phyloP scores from a whole-genome alignment of 2,797 vertebrate species.

The Gadopsis bispinosus region DNA sequence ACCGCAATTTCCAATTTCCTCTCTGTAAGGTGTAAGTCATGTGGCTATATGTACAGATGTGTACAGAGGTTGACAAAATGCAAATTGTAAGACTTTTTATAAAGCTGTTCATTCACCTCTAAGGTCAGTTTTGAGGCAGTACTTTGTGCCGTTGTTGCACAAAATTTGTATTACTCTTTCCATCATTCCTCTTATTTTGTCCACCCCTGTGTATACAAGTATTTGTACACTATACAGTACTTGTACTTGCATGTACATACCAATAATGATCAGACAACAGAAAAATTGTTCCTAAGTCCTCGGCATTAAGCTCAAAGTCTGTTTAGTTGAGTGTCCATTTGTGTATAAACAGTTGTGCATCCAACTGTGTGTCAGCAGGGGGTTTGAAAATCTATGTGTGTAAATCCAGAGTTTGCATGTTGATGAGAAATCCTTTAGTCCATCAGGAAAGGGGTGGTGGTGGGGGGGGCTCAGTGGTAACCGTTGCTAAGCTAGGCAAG shows the following conservation, averaged over 20 bases:
- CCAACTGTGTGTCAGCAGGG: slow-evolving; percentile 53
- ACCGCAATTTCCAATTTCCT: background rate
- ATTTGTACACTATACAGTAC: background rate
- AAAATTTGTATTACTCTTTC: background rate
- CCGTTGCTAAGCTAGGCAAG: slow-evolving; percentile 35
- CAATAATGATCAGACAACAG: background rate
- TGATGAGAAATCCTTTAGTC: slow-evolving; percentile 53
- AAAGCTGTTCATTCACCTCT: background rate
- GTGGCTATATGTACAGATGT: background rate
- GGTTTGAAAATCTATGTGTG: slow-evolving; percentile 24
- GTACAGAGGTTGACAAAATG: background rate
- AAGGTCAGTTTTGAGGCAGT: background rate
- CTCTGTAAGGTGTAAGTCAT: background rate
- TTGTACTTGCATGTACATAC: slow-evolving; percentile 11
- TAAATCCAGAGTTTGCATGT: slow-evolving; percentile 60
- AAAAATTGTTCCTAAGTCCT: slow-evolving; percentile 35
- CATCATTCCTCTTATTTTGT: background rate
- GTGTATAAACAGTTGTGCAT: slow-evolving; percentile 43
- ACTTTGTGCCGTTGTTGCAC: background rate
- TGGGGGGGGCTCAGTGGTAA: slow-evolving; percentile 36
- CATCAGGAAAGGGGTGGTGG: slow-evolving; percentile 10
- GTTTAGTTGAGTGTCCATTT: slow-evolving; percentile 31
- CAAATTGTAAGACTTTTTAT: background rate
- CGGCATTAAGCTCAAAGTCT: slow-evolving; percentile 40
- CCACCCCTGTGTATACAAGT: background rate